Evolutionary conservation across 2,888 invertebrate species (phyloP), one percentile per base, ranked within the genome.

Genomic region (Macrostomum cliftonense): DNA sequence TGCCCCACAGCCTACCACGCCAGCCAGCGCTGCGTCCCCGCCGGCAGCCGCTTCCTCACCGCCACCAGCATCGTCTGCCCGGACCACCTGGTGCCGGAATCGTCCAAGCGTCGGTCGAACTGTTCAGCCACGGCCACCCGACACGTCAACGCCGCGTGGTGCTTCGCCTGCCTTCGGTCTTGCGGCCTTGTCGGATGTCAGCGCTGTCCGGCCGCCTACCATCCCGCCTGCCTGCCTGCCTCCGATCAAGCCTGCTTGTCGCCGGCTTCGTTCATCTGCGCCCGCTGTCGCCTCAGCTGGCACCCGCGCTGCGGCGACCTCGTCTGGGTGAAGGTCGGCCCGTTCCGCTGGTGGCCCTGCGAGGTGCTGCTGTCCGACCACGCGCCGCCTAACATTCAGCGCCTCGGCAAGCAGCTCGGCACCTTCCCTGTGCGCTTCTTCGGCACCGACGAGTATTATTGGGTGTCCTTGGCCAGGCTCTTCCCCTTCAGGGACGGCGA

Each of bases 401-500:
- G 77, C 1, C 76, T 79, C 52, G 72, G 77, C 1, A 86, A 87
- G 60, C 77, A 77, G 11, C 74, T 74, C 0, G 86, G 86, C 1
- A 86, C 89, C 68, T 93, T 93, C 67, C 86, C 85, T 9, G 85
- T 93, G 1, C 77, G 81, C 45, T 93, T 91, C 73, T 85, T 87
- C 61, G 93, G 91, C 0, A 83, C 87, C 5, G 80, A 85, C 61
- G 84, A 93, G 67, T 82, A 86, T 63, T 82, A 81, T 60, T 52
- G 52, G 52, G 28, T 53, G 36, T 37, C 39, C 17, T 9, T 39
- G 20, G 44, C 16, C 7, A 9, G 46, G 5, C 40, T 46, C 9
- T 46, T 20, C 37, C n/a, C 45, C n/a, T 46, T 45, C 45, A 16
- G 45, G 21, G 14, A 16, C 13, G 46, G 45, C 36, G n/a, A 19